phyloP scores from a whole-genome alignment of 2,888 invertebrate species.

The Drosophila crucigera region DNA sequence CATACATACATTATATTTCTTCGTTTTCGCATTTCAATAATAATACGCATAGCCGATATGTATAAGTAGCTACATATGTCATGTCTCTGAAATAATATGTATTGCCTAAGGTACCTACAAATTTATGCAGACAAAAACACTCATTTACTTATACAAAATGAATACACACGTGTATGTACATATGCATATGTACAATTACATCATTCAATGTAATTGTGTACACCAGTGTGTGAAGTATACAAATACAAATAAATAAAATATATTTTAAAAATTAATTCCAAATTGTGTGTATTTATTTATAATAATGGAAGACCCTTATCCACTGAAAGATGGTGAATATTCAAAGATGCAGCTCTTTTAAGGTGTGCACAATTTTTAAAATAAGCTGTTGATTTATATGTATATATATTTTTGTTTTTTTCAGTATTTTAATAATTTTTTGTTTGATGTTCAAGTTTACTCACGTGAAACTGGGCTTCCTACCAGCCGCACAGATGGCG shows the following conservation, averaged over 20 bases:
- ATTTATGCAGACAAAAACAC: constrained; percentile 69
- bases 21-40: constrained; percentile 44
- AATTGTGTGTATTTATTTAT: neutral
- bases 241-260: constrained; percentile 66
- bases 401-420: no score
- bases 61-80: constrained; percentile 60
- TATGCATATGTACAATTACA: constrained; percentile 20
- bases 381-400: no score
- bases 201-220: constrained; percentile 64
- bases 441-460: neutral
- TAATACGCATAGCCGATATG: constrained; percentile 23
- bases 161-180: constrained; percentile 23
- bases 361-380: neutral
- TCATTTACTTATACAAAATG: constrained; percentile 64
- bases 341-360: neutral
- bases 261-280: constrained; percentile 67
- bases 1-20: constrained; percentile 21
- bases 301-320: neutral
- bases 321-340: neutral
- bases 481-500: constrained; percentile 1
- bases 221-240: constrained; percentile 51
- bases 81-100: constrained; percentile 67
- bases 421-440: neutral
- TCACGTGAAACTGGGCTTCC: no score
- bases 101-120: constrained; percentile 81